phyloP scores from a whole-genome alignment of 2,113 vertebrate species.

The Patagioenas fasciata region DNA sequence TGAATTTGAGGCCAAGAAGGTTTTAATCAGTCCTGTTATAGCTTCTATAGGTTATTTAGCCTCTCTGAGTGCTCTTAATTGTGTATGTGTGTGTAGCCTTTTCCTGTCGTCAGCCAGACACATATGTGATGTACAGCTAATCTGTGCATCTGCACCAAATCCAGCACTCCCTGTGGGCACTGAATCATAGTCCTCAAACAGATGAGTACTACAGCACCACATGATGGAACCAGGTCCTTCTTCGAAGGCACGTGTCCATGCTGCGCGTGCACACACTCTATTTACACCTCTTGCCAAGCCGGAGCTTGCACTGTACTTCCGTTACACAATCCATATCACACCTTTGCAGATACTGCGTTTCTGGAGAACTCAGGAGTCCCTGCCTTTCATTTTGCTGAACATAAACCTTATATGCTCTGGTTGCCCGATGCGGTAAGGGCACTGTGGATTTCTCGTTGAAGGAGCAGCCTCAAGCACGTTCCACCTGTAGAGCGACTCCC shows the following conservation, averaged over 20 bases:
- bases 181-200: background rate
- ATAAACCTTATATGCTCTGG: accelerated
- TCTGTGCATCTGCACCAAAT: background rate
- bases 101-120: conserved; percentile 6
- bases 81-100: background rate
- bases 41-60: background rate
- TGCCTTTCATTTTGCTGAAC: background rate
- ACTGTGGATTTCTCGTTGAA: background rate
- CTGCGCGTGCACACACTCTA: accelerated
- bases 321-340: accelerated
- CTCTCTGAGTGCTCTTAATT: background rate
- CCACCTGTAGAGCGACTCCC: background rate
- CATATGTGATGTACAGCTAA: background rate
- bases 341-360: accelerated
- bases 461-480: background rate
- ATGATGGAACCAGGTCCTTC: background rate
- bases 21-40: background rate
- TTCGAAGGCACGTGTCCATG: accelerated
- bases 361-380: background rate
- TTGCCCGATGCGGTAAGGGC: background rate
- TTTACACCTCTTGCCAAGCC: background rate
- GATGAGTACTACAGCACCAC: background rate
- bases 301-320: background rate
- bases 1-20: background rate
- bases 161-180: background rate